Base-by-base conservation (phyloP, 2,888 invertebrate genomes). In the Eilema caniola region DNA sequence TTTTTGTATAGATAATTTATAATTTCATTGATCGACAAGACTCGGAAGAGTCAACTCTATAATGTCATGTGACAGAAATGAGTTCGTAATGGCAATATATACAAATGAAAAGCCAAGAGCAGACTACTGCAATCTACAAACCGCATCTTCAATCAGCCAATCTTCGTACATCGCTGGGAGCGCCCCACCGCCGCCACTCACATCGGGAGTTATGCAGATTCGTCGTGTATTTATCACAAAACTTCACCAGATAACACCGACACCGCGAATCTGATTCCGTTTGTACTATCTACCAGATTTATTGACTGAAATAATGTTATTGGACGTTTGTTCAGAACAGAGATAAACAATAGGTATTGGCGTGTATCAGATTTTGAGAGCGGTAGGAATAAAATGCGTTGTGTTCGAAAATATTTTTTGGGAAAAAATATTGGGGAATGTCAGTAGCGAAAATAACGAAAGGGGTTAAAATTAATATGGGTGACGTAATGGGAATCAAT, bases 181-280 rank as follows among this genome's bases (percentile, higher is more conserved):
- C 81, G 81, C 89, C 88, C 90, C 86, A 86, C 85, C 85, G 82
- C 82, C 85, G 86, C 89, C 88, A 84, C 89, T 88, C 86, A 89
- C 88, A 89, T 89, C 88, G 86, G 90, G 92, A 92, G 93, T 93
- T 93, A 94, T 95, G 95, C 93, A 95, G 93, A 95, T 94, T 93
- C 88, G 69, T 81, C 82, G 87, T 71, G 91, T 93, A 94, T 95
- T 94, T 95, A 95, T 94, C 90, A 92, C 87, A 89, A 91, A 95
- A 95, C 90, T 95, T 95, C 84, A 91, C 85, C 92, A 93, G 95
- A 95, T 93, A 94, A 90, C 92, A 89, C 88, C 91, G 95, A 94
- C 95, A 90, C 89, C 88, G 87, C 89, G 93, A 93, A 95, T 94
- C 95, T 94, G 94, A 95, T 95, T 92, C 95, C 94, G 94, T 87